Evolutionary conservation across 2,888 invertebrate genomes (phyloP).

Genomic region (Scrobipalpa atriplicella): DNA sequence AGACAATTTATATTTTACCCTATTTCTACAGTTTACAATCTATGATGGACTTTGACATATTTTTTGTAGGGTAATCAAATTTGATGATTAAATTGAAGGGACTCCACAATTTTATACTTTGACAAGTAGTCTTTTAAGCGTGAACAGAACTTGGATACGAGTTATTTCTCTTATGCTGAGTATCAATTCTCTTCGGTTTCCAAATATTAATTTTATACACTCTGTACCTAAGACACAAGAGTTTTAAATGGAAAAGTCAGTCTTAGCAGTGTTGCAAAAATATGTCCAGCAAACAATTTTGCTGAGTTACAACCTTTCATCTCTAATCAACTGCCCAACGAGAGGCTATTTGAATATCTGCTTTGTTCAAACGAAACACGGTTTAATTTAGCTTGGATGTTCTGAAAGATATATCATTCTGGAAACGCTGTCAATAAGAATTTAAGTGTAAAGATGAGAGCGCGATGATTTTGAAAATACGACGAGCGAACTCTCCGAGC

Average conservation of each 20-base stretch:
- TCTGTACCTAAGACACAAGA: not conserved
- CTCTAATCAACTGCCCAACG: not conserved
- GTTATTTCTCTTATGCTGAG: too few relatives aligned
- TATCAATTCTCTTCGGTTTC: too few relatives aligned
- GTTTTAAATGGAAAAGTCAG: not conserved
- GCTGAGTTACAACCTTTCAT: constrained; percentile 27
- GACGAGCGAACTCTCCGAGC: constrained; percentile 72
- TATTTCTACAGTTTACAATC: too few relatives aligned
- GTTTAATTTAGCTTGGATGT: not conserved
- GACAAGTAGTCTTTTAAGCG: too few relatives aligned
- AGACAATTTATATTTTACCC: too few relatives aligned
- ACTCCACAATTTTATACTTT: too few relatives aligned
- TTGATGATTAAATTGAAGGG: too few relatives aligned
- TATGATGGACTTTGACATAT: too few relatives aligned
- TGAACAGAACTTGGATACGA: too few relatives aligned
- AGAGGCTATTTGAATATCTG: not conserved
- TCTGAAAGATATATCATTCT: constrained; percentile 18
- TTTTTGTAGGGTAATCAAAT: too few relatives aligned
- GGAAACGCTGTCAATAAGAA: constrained; percentile 41
- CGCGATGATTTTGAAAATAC: constrained; percentile 78
- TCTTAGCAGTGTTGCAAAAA: not conserved
- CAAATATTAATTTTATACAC: too few relatives aligned
- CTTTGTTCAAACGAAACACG: not conserved
- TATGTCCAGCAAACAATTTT: not conserved
- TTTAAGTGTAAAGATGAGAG: constrained; percentile 61